A percentile compares a stretch with the other conserved stretches of the same genome.
These are phyloP conservation scores for Irena cyanogastra DNA, from an alignment of 2,113 vertebrate species.

Conservation along the genomic window DNA sequence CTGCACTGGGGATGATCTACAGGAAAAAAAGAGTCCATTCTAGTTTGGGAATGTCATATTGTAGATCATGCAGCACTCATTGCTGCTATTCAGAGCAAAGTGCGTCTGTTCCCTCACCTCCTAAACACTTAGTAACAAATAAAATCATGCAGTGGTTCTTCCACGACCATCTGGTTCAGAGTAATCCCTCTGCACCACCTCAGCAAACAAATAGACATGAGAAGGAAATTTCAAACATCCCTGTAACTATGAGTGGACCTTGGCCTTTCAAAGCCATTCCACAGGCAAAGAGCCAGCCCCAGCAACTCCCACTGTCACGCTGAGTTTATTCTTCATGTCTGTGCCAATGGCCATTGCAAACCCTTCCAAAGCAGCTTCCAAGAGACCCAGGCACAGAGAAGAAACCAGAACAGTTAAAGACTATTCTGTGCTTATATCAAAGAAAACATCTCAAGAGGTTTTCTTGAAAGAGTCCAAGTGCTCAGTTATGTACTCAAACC, in stretches of 20 bases:
- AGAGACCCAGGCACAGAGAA: background rate
- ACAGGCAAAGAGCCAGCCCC: background rate
- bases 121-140: too few relatives aligned
- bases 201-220: background rate
- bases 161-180: background rate
- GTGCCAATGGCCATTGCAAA: background rate
- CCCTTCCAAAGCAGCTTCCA: background rate
- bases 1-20: background rate
- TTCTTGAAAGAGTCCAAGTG: background rate
- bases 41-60: background rate
- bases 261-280: background rate
- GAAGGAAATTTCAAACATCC: background rate
- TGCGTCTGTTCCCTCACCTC: background rate
- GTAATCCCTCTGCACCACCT: background rate
- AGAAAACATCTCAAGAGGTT: background rate
- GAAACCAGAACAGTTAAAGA: background rate
- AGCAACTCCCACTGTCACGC: background rate
- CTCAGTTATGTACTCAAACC: background rate
- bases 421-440: background rate
- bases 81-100: background rate
- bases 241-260: background rate
- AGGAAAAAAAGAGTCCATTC: background rate
- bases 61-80: background rate
- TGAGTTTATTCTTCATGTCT: background rate
- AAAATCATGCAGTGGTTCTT: background rate